These are phyloP conservation scores for Ophioderma brevispina DNA, from an alignment of 35 echinoderm and acorn worm genomes.

Conservation along the genomic window DNA sequence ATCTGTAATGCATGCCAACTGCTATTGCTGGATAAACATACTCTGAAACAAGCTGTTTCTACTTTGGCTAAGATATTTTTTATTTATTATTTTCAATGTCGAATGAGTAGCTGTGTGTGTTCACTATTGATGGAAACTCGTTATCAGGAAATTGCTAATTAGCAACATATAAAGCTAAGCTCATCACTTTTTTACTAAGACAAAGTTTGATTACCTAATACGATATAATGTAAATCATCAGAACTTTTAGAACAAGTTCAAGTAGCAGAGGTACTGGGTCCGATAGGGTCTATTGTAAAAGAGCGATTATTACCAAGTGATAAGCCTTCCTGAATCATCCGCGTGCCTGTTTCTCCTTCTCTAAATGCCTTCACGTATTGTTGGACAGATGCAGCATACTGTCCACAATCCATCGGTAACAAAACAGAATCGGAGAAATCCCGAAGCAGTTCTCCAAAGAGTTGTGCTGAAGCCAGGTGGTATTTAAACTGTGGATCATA, in stretches of 20 bases:
- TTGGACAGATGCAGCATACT: conserved; percentile 57
- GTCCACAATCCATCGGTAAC: conserved; percentile 55
- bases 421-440: conserved; percentile 58
- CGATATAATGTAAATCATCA: background rate
- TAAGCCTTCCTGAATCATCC: conserved; percentile 49
- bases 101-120: too few species aligned
- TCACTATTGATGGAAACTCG: background rate
- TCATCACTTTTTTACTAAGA: background rate
- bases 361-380: conserved; percentile 50
- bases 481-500: conserved; percentile 74
- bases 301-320: conserved; percentile 50
- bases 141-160: background rate
- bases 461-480: conserved; percentile 49
- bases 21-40: too few species aligned
- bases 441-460: conserved; percentile 62
- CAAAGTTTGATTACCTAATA: background rate
- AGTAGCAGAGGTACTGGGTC: too few species aligned
- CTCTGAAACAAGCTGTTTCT: too few species aligned
- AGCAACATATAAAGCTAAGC: background rate
- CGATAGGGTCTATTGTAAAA: background rate
- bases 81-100: too few species aligned
- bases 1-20: too few species aligned
- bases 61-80: too few species aligned
- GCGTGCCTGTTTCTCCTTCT: conserved; percentile 40
- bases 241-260: background rate